Evolutionary conservation across 2,797 vertebrate species (phyloP), one percentile per base, ranked within the genome.

Genomic region (Sandelia bainsii): DNA sequence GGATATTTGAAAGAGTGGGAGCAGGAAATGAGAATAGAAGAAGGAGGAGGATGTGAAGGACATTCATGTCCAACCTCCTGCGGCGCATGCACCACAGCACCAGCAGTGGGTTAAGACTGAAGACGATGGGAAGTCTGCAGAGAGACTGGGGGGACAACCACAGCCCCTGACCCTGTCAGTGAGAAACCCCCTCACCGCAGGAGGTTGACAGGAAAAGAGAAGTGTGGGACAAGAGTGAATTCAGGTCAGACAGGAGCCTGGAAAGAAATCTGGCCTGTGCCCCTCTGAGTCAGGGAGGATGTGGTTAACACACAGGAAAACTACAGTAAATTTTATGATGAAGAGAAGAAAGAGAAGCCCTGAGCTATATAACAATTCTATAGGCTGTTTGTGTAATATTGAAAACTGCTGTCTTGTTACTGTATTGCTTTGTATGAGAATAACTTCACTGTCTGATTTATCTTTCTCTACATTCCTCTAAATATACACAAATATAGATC

Each of bases 161-260:
- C 16, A 76, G 66, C 66, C 58, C 52, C 57, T 65, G 76, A 83
- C 60, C 72, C 75, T 77, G 66, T 75, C 83, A 59, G 81, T 73
- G 40, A 71, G 65, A 87, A 75, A 34, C 69, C 62, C 54, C 42
- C 2, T 69, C 72, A 6, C 80, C 69, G 85, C 69, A 40, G 82
- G 34, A 64, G 72, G 51, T 1, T 72, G 81, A 68, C 79, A 52
- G 42, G 51, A 69, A 80, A 42, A 62, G 19, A 34, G n/a, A 51
- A 65, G 62, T 19, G 53, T 29, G 29, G 48, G 73, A 73, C 44
- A 56, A 40, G 20, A 57, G 37, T 46, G 67, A 66, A 71, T 62
- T 69, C 27, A 62, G n/a, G 45, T 32, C 67, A 58, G 62, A 70
- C 69, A 69, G 62, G 51, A 69, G 59, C 23, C 69, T 81, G 77